phyloP scores from a whole-genome alignment of 2,113 vertebrate species.

The Cebus imitator region DNA sequence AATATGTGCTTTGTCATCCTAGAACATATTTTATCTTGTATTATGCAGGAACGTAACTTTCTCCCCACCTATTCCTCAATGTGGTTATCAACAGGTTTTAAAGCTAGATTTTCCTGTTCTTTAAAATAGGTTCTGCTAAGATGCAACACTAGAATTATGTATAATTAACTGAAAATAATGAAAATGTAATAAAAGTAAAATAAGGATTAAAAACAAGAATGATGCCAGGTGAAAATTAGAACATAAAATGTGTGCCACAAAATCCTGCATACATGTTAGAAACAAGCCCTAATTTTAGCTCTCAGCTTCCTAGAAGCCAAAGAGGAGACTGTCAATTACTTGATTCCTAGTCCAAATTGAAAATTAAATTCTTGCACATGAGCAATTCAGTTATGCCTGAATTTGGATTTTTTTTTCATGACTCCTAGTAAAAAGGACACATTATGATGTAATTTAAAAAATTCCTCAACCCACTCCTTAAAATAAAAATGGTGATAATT shows the following conservation, averaged over 20 bases:
- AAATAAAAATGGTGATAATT: background rate
- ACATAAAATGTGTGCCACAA: background rate
- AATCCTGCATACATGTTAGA: background rate
- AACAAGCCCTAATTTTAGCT: background rate
- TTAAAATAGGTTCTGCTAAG: background rate
- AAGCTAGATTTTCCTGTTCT: background rate
- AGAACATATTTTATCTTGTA: background rate
- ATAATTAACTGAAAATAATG: slow-evolving; percentile 4
- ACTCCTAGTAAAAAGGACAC: background rate
- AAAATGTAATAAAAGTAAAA: background rate
- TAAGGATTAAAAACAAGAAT: background rate
- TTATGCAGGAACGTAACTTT: background rate
- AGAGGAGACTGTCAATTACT: background rate
- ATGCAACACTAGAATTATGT: background rate
- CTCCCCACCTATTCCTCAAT: background rate
- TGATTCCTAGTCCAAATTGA: background rate
- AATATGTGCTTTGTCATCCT: background rate
- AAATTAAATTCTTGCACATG: background rate
- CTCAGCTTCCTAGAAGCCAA: background rate
- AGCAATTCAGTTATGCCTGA: background rate
- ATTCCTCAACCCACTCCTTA: background rate
- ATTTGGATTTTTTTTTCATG: background rate
- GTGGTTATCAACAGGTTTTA: background rate
- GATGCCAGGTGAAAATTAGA: background rate
- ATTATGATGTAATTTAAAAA: background rate